phyloP scores from a whole-genome alignment of 2,113 vertebrate species.

The Tapirus terrestris region DNA sequence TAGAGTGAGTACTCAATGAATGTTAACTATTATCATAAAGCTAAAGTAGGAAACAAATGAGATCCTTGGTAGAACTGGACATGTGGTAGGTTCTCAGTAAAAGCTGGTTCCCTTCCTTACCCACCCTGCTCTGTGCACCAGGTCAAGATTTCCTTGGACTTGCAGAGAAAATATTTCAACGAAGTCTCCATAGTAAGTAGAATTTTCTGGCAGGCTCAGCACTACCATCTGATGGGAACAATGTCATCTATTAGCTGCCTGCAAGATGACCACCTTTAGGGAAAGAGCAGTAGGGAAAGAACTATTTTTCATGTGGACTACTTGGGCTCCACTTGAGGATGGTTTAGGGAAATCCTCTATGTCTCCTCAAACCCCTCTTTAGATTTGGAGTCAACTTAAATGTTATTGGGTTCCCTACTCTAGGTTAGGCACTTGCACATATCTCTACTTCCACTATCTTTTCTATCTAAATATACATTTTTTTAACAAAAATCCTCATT shows the following conservation, averaged over 20 bases:
- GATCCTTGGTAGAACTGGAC: not conserved
- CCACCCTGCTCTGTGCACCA: not conserved
- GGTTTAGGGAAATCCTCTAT: not conserved
- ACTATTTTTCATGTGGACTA: not conserved
- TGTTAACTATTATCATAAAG: constrained; percentile 26
- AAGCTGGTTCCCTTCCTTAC: not conserved
- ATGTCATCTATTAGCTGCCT: not conserved
- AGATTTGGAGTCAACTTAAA: constrained; percentile 23
- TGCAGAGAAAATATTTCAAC: constrained; percentile 30
- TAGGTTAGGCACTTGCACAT: not conserved
- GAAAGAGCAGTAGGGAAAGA: not conserved
- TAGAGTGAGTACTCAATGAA: not conserved
- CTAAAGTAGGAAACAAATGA: not conserved
- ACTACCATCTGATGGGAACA: constrained; percentile 2
- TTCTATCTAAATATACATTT: not conserved
- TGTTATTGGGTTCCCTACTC: not conserved
- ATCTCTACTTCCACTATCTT: not conserved
- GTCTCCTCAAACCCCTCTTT: not conserved
- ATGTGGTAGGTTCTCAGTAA: not conserved
- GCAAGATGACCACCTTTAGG: not conserved
- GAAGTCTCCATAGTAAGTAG: not conserved
- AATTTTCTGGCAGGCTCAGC: constrained; percentile 31
- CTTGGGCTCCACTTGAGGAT: constrained; percentile 5
- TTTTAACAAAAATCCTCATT: constrained; percentile 29
- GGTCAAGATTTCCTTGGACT: not conserved